These are phyloP conservation scores for Panzeria rudis DNA, from an alignment of 2,888 invertebrate genomes.

Conservation along the genomic window DNA sequence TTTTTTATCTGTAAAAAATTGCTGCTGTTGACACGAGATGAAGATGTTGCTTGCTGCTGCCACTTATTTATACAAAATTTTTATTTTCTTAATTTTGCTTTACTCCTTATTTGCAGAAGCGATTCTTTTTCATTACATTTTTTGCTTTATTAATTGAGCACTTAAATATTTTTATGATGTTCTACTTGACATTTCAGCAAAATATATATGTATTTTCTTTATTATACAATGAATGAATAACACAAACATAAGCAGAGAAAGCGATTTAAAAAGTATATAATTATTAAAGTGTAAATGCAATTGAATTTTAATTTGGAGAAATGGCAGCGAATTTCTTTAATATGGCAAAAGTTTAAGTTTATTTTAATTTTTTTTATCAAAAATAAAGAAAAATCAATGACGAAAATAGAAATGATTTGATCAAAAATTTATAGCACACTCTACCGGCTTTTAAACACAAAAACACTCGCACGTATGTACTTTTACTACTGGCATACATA, in stretches of 20 bases:
- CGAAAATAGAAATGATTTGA: neutral
- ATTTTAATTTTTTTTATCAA: neutral
- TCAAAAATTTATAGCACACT: conserved; percentile 45
- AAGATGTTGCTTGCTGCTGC: conserved; percentile 19
- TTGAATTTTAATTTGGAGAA: neutral
- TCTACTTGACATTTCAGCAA: conserved; percentile 48
- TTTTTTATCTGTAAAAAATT: neutral
- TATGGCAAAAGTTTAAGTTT: no score
- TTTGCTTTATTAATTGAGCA: conserved; percentile 73
- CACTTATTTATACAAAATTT: conserved; percentile 28
- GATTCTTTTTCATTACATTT: conserved; percentile 39
- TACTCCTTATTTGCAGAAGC: conserved; percentile 18
- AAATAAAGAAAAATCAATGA: neutral
- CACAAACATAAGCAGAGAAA: neutral
- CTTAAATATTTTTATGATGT: conserved; percentile 68
- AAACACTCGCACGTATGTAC: conserved; percentile 26
- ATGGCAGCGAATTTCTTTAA: neutral
- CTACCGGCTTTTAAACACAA: neutral
- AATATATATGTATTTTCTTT: neutral
- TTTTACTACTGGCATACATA: conserved; percentile 31
- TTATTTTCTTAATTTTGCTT: conserved; percentile 43
- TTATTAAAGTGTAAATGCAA: neutral
- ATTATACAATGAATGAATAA: neutral
- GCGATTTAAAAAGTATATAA: neutral
- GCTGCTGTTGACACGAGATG: conserved; percentile 44